These are phyloP conservation scores for Prinia subflava DNA, from an alignment of 2,113 vertebrate species.

Conservation along the genomic window DNA sequence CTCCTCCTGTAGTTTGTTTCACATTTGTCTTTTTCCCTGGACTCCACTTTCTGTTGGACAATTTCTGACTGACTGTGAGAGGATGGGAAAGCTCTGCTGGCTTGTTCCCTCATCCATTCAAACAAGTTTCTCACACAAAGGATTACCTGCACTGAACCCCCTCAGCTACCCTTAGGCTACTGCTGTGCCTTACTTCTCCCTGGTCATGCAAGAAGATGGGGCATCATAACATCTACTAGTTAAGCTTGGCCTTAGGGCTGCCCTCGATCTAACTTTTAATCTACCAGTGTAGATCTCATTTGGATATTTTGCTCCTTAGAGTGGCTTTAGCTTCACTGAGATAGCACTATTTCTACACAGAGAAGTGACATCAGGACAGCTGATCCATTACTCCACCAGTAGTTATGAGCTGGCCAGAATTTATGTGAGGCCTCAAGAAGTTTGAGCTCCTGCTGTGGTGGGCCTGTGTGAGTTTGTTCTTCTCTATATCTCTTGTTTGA, in stretches of 20 bases:
- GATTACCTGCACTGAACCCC: background rate
- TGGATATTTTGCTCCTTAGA: background rate
- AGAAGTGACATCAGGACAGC: background rate
- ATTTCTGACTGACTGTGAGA: background rate
- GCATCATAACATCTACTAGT: background rate
- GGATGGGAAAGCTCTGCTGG: background rate
- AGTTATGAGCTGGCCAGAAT: background rate
- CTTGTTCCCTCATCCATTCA: background rate
- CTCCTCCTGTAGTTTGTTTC: background rate
- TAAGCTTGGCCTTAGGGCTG: background rate
- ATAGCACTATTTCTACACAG: background rate
- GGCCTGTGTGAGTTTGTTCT: background rate
- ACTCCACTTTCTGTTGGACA: background rate
- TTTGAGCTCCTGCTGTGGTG: background rate
- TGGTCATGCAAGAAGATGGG: fast-evolving
- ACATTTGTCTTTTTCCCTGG: background rate
- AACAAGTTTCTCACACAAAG: background rate
- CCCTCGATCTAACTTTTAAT: background rate
- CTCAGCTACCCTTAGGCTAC: background rate
- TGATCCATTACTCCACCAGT: background rate
- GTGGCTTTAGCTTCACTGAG: background rate
- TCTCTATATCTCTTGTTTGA: background rate
- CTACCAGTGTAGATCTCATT: background rate
- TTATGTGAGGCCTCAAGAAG: background rate
- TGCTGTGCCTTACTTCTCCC: background rate